Evolutionary conservation across 1,140 invertebrate genomes (phyloP), one percentile per base, ranked within the genome.

Genomic region (Cecropterus lyciades): DNA sequence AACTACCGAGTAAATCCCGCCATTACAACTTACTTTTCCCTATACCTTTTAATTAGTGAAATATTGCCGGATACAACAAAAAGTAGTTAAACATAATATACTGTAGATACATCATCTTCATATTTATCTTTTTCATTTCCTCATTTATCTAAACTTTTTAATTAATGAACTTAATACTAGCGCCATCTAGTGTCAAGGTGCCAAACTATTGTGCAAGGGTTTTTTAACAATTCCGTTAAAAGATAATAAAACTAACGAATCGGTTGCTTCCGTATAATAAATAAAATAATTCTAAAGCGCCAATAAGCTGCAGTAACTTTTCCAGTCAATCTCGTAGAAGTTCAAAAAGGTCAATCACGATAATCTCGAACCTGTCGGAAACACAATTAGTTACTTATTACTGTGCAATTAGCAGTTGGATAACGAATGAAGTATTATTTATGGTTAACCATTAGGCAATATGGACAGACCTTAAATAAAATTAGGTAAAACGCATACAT

Each of bases 151-250:
- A 6, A 3, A 33, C 30, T 24, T 33, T 33, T 33, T 8, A 33
- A 8, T 33, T 8, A 1, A 33, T 8, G 9, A 24, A 40, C 10
- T 13, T 40, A 0, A 48, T 48, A 48, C 16, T 42, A 70, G 27
- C 64, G 63, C 69, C 69, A 70, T 70, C 69, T 70, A 57, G 16
- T 11, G 45, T 3, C 17, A 11, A 48, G 16, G 10, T 20, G 15
- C 16, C 0, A 4, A 17, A 17, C 45, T 7, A 20, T 11, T 6
- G 0, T 10, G 1, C 1, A 20, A 10, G 1, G 6, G n/a, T n/a
- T 20, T 17, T 48, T 48, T 48, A 48, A 48, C 3, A 48, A 17
- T 15, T 48, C 8, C 7, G 0, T 20, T 3, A 33, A 4, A 15
- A 45, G 3, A 8, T 15, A 45, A 45, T 45, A 24, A 24, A 17